These are phyloP conservation scores for Diabrotica virgifera DNA, from an alignment of 1,140 invertebrate species.

Conservation along the genomic window DNA sequence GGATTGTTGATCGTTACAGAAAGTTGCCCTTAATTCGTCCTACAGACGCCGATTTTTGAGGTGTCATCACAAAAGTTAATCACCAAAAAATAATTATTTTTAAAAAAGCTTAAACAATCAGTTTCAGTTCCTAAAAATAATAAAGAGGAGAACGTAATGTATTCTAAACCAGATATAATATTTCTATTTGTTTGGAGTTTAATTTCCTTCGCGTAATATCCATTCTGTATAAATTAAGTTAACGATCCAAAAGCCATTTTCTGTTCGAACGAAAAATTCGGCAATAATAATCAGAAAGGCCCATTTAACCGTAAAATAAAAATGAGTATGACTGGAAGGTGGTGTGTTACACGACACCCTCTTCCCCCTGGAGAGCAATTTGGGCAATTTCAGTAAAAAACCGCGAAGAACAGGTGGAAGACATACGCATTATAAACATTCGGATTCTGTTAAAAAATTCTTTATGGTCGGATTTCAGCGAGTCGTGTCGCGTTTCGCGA, in stretches of 20 bases:
- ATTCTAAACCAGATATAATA: no score
- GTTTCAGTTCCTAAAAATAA: no score
- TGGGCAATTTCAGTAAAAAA: conserved; percentile 20
- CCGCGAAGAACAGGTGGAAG: conserved; percentile 34
- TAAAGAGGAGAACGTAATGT: no score
- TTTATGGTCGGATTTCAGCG: conserved; percentile 18
- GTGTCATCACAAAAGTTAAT: no score
- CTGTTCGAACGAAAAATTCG: background rate
- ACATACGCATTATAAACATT: conserved; percentile 34
- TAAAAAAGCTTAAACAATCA: no score
- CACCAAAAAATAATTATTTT: no score
- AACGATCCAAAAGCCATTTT: background rate
- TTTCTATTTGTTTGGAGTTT: no score
- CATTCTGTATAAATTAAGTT: background rate
- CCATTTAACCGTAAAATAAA: conserved; percentile 10
- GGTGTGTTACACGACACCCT: background rate
- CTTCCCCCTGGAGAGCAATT: conserved; percentile 8
- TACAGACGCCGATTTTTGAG: no score
- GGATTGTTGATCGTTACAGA: no score
- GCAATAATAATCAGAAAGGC: background rate
- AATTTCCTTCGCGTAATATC: background rate
- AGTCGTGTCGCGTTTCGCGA: conserved; percentile 7
- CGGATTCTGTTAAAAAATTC: conserved; percentile 30
- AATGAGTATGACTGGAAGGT: background rate
- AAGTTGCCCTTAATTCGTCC: no score